Evolutionary conservation across 2,888 invertebrate genomes (phyloP).

Genomic region (Cloeon dipterum): DNA sequence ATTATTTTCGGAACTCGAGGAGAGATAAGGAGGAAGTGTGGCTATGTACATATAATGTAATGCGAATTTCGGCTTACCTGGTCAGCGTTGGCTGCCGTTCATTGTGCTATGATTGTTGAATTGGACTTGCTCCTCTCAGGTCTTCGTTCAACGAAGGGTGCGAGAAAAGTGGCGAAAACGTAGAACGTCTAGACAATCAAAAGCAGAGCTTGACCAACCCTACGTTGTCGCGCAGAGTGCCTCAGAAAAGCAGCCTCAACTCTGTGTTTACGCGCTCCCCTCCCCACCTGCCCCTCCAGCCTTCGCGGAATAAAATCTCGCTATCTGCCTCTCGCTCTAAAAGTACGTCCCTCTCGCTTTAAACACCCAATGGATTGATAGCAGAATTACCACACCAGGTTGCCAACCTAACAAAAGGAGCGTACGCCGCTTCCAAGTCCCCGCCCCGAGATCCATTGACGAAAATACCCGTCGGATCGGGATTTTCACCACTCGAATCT

Average conservation of each 20-base stretch:
- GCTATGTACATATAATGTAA: too few relatives aligned
- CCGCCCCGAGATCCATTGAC: too few relatives aligned
- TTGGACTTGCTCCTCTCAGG: too few relatives aligned
- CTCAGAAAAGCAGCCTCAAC: not conserved
- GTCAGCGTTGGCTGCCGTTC: too few relatives aligned
- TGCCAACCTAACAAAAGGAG: too few relatives aligned
- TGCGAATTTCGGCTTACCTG: not conserved
- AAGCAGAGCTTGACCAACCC: constrained; percentile 1
- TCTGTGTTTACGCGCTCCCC: constrained; percentile 1
- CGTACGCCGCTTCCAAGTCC: too few relatives aligned
- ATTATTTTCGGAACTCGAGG: too few relatives aligned
- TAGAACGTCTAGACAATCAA: not conserved
- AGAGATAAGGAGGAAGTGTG: too few relatives aligned
- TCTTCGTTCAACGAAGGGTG: too few relatives aligned
- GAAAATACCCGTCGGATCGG: too few relatives aligned
- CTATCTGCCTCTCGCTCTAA: not conserved
- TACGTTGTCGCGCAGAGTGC: constrained; percentile 1
- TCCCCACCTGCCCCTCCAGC: not conserved
- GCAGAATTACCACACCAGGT: not conserved
- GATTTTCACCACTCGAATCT: too few relatives aligned
- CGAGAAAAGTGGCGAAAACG: not conserved
- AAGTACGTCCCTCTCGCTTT: not conserved
- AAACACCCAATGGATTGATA: not conserved
- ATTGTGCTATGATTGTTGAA: too few relatives aligned
- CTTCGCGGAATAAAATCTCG: not conserved